Evolutionary conservation across 2,113 vertebrate genomes (phyloP).

Genomic region (Hippocampus comes): DNA sequence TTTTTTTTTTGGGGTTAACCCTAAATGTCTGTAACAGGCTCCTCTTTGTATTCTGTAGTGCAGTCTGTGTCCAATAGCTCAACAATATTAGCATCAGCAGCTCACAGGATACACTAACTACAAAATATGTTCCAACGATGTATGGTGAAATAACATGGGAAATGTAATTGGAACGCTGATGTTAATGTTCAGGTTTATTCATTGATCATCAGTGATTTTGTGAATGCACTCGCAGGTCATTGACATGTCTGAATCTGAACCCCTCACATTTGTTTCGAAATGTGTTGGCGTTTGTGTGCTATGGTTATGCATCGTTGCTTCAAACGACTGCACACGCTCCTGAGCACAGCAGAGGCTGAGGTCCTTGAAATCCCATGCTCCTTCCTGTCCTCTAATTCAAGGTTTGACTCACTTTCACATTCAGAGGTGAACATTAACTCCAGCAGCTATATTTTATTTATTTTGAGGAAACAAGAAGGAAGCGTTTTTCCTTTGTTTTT

Average conservation of each 20-base stretch:
- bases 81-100: too few relatives aligned
- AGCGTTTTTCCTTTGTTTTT: conserved; percentile 64
- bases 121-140: too few relatives aligned
- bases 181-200: too few relatives aligned
- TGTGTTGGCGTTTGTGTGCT: conserved; percentile 12
- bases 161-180: too few relatives aligned
- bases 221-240: neutral
- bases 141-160: too few relatives aligned
- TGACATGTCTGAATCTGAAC: neutral
- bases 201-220: neutral
- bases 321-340: conserved; percentile 32
- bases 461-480: conserved; percentile 57
- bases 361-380: conserved; percentile 37
- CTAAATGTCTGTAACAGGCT: too few relatives aligned
- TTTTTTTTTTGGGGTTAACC: too few relatives aligned
- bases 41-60: too few relatives aligned
- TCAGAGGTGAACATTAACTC: conserved; percentile 41
- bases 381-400: conserved; percentile 39
- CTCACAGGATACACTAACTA: too few relatives aligned
- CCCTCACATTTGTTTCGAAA: neutral
- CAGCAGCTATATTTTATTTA: conserved; percentile 30
- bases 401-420: conserved; percentile 47
- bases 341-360: conserved; percentile 39
- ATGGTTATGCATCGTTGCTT: conserved; percentile 16
- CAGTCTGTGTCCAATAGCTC: too few relatives aligned